Evolutionary conservation across 2,797 vertebrate genomes (phyloP).

Genomic region (Kryptolebias ocellatus): DNA sequence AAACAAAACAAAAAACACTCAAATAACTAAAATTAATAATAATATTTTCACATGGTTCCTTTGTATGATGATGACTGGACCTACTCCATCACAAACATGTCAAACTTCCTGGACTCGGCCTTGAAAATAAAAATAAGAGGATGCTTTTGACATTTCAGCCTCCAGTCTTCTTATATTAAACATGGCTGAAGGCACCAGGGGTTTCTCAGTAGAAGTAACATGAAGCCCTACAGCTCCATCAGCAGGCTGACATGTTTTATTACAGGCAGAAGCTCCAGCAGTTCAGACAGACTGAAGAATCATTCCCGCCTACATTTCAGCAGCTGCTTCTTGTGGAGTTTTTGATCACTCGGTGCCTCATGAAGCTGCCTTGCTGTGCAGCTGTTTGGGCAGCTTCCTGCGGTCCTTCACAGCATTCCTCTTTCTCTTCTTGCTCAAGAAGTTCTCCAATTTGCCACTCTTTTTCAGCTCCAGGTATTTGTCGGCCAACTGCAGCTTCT

Average conservation of each 20-base stretch:
- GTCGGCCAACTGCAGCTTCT: slow-evolving; percentile 88
- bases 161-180: background rate
- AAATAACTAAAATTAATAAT: no score
- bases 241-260: background rate
- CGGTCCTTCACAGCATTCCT: slow-evolving; percentile 93
- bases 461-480: slow-evolving; percentile 90
- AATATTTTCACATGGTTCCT: no score
- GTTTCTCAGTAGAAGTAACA: background rate
- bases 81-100: no score
- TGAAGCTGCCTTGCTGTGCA: slow-evolving; percentile 6
- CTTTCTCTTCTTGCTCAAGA: slow-evolving; percentile 93
- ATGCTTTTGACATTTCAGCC: background rate
- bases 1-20: no score
- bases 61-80: no score
- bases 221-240: background rate
- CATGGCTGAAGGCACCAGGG: background rate
- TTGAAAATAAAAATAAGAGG: no score
- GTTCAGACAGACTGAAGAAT: background rate
- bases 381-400: slow-evolving; percentile 83
- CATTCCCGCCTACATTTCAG: background rate
- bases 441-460: slow-evolving; percentile 91
- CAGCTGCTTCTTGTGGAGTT: background rate
- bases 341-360: slow-evolving; percentile 4
- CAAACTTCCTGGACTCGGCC: no score
- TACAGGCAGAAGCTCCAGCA: background rate